Conservation (phyloP, 2,113 vertebrate genomes). For the Lycaon pictus region DNA sequence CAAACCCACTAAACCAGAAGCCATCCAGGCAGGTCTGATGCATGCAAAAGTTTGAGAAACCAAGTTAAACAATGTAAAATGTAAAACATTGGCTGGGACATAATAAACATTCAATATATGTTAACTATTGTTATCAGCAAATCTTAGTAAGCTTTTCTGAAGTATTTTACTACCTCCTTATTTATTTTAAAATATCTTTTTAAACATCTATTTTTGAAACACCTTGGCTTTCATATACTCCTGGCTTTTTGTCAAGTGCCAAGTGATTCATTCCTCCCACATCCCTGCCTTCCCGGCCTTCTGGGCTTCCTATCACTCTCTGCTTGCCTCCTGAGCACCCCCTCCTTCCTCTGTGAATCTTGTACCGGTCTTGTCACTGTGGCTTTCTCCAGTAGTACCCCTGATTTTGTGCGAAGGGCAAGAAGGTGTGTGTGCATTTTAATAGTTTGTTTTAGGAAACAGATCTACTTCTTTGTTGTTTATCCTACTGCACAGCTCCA, state of each 20-base stretch:
- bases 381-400: not conserved
- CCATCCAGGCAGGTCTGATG: not conserved
- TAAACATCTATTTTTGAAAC: not conserved
- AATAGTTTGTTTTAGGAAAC: not conserved
- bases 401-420: too few species aligned
- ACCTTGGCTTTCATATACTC: not conserved
- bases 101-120: not conserved
- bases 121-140: not conserved
- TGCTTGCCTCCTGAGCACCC: fast-evolving
- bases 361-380: not conserved
- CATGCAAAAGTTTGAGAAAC: not conserved
- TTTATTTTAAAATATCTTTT: not conserved
- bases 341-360: not conserved
- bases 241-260: not conserved
- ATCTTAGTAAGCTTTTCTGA: not conserved
- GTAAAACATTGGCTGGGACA: too few species aligned
- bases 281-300: not conserved
- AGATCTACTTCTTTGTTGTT: too few species aligned
- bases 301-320: too few species aligned
- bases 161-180: not conserved
- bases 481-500: not conserved
- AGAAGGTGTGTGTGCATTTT: not conserved
- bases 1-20: not conserved
- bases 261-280: not conserved
- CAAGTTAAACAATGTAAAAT: not conserved